Evolutionary conservation across 1,140 invertebrate genomes (phyloP), one percentile per base, ranked within the genome.

Genomic region (Pseudomyrmex sp.): DNA sequence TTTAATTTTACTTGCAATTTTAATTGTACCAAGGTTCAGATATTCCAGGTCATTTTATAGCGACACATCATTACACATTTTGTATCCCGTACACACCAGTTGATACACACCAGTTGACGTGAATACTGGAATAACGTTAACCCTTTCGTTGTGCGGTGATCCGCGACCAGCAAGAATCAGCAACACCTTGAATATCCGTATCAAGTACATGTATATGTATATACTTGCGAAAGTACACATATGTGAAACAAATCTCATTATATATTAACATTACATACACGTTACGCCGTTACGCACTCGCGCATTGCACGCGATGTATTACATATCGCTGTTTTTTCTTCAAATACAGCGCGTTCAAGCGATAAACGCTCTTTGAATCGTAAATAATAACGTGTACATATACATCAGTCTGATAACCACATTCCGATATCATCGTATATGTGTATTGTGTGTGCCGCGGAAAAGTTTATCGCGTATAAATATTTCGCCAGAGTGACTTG

Each of bases 71-170:
- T n/a, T n/a, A n/a, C n/a, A n/a, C 23, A 23, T 62, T 70, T 79
- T 20, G 9, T n/a, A n/a, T 35, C 5, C 5, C 35, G 35, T 35
- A 35, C 52, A 48, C 46, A 23, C 12, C 12, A 77, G n/a, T 23
- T 46, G 50, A 77, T 35, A 35, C 52, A 58, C 46, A 23, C 10
- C 12, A 69, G n/a, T 23, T 46, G 50, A 77, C 4, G 2, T 18
- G 15, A 48, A 48, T 15, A 44, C 15, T 56, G 44, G 23, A 54
- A 35, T 18, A 79, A 70, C 65, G 15, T 79, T 70, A 48, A 70
- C 20, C 44, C 35, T 69, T 70, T 70, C 65, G 18, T 15, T 44
- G 20, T 48, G 65, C 52, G 44, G 52, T 79, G 54, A 79, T 79
- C 15, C 44, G 65, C 59, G 66, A 79, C 18, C 13, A 26, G 26